These are phyloP conservation scores for Tenthredo livida DNA, from an alignment of 2,888 invertebrate genomes.

Conservation along the genomic window DNA sequence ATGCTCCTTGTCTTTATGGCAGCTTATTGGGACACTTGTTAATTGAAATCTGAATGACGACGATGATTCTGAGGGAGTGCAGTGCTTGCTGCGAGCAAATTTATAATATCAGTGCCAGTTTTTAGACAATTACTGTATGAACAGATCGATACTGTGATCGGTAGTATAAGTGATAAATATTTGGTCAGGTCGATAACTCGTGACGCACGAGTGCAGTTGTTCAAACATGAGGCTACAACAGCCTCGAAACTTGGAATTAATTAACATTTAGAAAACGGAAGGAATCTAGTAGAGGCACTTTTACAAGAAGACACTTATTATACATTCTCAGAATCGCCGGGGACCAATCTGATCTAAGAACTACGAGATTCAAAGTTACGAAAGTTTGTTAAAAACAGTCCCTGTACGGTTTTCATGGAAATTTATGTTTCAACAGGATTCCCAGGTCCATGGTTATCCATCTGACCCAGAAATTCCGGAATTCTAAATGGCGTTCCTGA, in stretches of 20 bases:
- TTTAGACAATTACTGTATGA: neutral
- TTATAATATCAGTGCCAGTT: neutral
- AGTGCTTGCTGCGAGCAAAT: neutral
- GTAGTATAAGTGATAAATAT: slow-evolving; percentile 11
- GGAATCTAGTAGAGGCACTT: neutral
- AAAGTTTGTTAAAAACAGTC: neutral
- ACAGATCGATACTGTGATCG: neutral
- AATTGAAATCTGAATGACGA: neutral
- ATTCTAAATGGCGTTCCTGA: neutral
- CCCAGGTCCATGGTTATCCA: neutral
- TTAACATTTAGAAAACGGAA: neutral
- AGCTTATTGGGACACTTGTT: too few relatives aligned
- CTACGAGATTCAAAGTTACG: neutral
- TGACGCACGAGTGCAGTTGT: neutral
- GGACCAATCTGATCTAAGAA: neutral
- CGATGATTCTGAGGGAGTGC: neutral
- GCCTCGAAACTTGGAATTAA: neutral
- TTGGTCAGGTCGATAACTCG: slow-evolving; percentile 13
- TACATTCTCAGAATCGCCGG: neutral
- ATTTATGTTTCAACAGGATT: neutral
- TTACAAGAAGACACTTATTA: neutral
- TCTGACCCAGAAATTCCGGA: neutral
- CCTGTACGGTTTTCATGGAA: too few relatives aligned
- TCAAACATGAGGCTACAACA: neutral
- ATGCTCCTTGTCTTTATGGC: too few relatives aligned